These are phyloP conservation scores for Betta splendens DNA, from an alignment of 2,797 vertebrate species.

Conservation along the genomic window DNA sequence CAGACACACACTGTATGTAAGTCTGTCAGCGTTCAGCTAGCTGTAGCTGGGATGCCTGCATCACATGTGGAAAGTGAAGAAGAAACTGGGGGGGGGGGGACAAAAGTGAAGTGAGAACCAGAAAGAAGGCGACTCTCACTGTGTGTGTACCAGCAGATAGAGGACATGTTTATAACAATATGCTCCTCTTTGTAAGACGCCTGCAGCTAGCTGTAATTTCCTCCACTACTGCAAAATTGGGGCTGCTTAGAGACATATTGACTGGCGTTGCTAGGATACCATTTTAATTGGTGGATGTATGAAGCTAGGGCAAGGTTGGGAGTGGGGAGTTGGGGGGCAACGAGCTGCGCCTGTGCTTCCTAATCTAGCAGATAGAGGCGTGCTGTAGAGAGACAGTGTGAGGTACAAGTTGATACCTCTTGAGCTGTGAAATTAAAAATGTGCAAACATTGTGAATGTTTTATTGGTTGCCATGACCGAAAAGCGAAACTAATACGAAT, in stretches of 20 bases:
- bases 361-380: slow-evolving; percentile 25
- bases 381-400: slow-evolving; percentile 6
- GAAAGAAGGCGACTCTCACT: too few relatives aligned
- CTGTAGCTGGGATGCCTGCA: slow-evolving; percentile 18
- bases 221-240: slow-evolving; percentile 63
- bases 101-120: not conserved
- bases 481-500: slow-evolving; percentile 27
- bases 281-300: slow-evolving; percentile 79
- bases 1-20: too few relatives aligned
- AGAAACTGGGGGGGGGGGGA: not conserved
- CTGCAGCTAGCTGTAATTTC: slow-evolving; percentile 51
- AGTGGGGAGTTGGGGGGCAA: slow-evolving; percentile 37
- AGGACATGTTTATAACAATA: slow-evolving; percentile 28
- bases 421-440: slow-evolving; percentile 29
- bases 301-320: slow-evolving; percentile 49
- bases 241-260: slow-evolving; percentile 82
- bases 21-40: slow-evolving; percentile 1
- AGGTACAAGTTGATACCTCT: slow-evolving; percentile 12
- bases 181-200: slow-evolving; percentile 6
- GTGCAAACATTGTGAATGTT: slow-evolving; percentile 17
- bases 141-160: not conserved
- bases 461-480: slow-evolving; percentile 47
- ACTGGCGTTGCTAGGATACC: slow-evolving; percentile 80
- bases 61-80: not conserved
- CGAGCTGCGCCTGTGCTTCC: slow-evolving; percentile 25